Evolutionary conservation across 2,888 invertebrate genomes (phyloP).

Genomic region (Hypomecis punctinalis): DNA sequence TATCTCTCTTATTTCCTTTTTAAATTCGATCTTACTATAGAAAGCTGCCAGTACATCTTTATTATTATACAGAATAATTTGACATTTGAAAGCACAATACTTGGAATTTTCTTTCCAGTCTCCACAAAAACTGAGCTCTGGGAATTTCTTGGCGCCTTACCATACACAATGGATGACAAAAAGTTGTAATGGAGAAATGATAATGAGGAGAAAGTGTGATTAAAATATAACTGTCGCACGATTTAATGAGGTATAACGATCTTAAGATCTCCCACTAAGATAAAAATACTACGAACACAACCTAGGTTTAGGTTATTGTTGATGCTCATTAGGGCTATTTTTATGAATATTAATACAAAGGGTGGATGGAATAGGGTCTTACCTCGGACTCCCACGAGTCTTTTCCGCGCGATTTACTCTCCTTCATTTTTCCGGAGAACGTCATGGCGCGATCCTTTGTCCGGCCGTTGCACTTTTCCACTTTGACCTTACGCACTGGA

Average conservation of each 20-base stretch:
- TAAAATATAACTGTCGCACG: slow-evolving; percentile 60
- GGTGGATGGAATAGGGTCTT: slow-evolving; percentile 44
- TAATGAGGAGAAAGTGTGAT: slow-evolving; percentile 63
- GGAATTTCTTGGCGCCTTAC: slow-evolving; percentile 16
- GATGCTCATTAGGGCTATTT: background rate
- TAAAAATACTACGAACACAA: slow-evolving; percentile 53
- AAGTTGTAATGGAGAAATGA: slow-evolving; percentile 34
- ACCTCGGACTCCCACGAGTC: slow-evolving; percentile 82
- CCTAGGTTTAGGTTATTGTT: background rate
- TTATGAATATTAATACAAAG: slow-evolving; percentile 11
- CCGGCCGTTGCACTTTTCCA: slow-evolving; percentile 67
- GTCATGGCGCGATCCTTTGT: slow-evolving; percentile 71
- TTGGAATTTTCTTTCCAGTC: slow-evolving; percentile 6
- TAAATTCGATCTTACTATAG: too few species aligned
- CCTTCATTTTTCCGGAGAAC: slow-evolving; percentile 80
- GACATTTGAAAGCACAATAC: slow-evolving; percentile 9
- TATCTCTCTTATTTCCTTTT: background rate
- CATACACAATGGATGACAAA: slow-evolving; percentile 38
- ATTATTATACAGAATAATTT: background rate
- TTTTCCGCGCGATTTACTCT: slow-evolving; percentile 76
- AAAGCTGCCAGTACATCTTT: too few species aligned
- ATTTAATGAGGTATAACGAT: slow-evolving; percentile 58
- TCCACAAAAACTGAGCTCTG: slow-evolving; percentile 14
- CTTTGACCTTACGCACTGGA: slow-evolving; percentile 50
- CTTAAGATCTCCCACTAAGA: slow-evolving; percentile 58